These are phyloP conservation scores for Drosophila mulleri DNA, from an alignment of 2,888 invertebrate species.

Conservation along the genomic window DNA sequence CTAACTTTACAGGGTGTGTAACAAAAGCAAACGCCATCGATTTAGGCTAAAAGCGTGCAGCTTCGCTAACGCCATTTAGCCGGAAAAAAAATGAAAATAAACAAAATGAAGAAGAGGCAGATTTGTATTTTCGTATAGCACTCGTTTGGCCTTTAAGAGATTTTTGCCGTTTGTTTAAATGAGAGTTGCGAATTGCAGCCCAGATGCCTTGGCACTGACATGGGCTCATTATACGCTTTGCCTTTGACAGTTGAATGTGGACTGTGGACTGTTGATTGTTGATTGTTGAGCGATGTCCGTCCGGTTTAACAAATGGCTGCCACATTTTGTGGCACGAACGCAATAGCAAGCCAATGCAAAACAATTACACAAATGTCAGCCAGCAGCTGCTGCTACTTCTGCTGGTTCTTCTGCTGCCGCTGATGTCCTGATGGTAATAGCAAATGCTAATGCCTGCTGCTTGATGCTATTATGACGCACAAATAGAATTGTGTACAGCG, in stretches of 20 bases:
- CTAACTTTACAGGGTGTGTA: slow-evolving; percentile 17
- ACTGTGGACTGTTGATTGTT: slow-evolving; percentile 24
- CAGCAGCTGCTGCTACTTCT: background rate
- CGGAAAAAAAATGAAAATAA: background rate
- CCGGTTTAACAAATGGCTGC: slow-evolving; percentile 14
- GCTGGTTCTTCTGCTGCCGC: background rate
- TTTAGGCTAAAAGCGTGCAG: slow-evolving; percentile 43
- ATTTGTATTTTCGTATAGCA: slow-evolving; percentile 14
- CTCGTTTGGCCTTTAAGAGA: slow-evolving; percentile 21
- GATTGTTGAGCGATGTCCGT: slow-evolving; percentile 21
- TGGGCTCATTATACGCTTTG: slow-evolving; percentile 39
- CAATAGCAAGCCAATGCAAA: slow-evolving; percentile 25
- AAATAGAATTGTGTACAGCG: slow-evolving; percentile 47
- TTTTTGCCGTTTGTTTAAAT: background rate
- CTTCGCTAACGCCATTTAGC: slow-evolving; percentile 33
- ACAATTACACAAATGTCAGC: slow-evolving; percentile 47
- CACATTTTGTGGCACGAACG: slow-evolving; percentile 9
- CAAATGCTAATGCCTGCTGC: slow-evolving; percentile 29
- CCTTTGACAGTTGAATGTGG: slow-evolving; percentile 40
- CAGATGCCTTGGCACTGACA: slow-evolving; percentile 19
- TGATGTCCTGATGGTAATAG: slow-evolving; percentile 13
- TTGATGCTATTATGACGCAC: slow-evolving; percentile 31
- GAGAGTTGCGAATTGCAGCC: slow-evolving; percentile 4
- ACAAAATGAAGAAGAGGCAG: background rate
- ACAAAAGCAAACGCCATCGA: slow-evolving; percentile 23